A percentile compares a stretch with the other conserved stretches of the same genome.
Evolutionary conservation across 2,797 vertebrate species (phyloP).

Genomic region (Poecilia picta): DNA sequence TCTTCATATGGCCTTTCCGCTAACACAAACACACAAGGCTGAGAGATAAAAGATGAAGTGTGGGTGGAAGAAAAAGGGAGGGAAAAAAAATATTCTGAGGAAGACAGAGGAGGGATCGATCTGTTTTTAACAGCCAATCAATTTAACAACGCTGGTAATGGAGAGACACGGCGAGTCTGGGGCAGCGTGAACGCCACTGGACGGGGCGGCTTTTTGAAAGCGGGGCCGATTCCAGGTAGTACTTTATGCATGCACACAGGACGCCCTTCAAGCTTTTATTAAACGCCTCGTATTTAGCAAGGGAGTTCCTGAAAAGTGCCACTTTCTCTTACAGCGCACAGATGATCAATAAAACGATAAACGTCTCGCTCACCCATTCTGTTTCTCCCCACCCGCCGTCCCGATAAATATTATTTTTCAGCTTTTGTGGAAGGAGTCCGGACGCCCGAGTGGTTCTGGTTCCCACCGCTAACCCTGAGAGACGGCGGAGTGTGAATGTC

Average conservation of each 20-base stretch:
- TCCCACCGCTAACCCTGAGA: slow-evolving; percentile 41
- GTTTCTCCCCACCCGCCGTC: too few relatives aligned
- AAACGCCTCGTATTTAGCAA: slow-evolving; percentile 11
- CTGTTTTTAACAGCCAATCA: slow-evolving; percentile 78
- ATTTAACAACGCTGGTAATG: slow-evolving; percentile 82
- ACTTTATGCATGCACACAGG: slow-evolving; percentile 22
- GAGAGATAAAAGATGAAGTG: slow-evolving; percentile 49
- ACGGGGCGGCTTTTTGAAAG: slow-evolving; percentile 56
- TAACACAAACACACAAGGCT: slow-evolving; percentile 33
- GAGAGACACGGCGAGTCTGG: slow-evolving; percentile 71
- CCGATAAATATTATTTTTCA: slow-evolving; percentile 12
- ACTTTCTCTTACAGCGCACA: slow-evolving; percentile 1
- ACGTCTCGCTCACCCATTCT: background rate
- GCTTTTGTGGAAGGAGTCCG: slow-evolving; percentile 22
- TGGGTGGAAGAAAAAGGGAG: slow-evolving; percentile 30
- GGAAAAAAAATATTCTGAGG: slow-evolving; percentile 40
- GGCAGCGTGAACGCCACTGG: slow-evolving; percentile 46
- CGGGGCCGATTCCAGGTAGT: slow-evolving; percentile 42
- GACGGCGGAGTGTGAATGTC: slow-evolving; percentile 61
- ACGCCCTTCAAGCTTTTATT: slow-evolving; percentile 36
- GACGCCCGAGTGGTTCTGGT: slow-evolving; percentile 24
- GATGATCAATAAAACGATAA: slow-evolving; percentile 33
- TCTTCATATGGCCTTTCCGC: slow-evolving; percentile 60
- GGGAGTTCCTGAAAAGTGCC: background rate
- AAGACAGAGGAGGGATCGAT: slow-evolving; percentile 67